Conservation (phyloP, 1,140 invertebrate species). For the Carposina sasakii region DNA sequence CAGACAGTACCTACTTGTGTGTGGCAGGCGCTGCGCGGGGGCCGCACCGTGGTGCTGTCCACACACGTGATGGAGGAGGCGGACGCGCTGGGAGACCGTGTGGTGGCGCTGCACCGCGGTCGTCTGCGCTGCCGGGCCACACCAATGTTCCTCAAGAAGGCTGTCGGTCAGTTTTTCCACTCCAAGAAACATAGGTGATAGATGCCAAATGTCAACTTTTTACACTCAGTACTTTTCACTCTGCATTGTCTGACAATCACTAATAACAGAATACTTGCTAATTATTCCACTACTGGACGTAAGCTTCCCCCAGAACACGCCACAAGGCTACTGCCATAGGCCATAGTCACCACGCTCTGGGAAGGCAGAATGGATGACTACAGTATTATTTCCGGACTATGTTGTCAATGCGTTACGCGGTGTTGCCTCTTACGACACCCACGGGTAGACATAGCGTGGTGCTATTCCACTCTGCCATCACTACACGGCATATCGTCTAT, state of each 20-base stretch:
- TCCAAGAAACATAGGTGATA: background rate
- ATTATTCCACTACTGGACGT: background rate
- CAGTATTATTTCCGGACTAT: background rate
- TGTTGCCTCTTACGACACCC: background rate
- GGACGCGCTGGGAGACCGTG: constrained; percentile 91
- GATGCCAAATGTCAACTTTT: background rate
- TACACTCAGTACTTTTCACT: background rate
- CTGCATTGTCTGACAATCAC: background rate
- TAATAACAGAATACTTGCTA: background rate
- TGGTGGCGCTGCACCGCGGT: constrained; percentile 89
- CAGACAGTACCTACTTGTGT: background rate
- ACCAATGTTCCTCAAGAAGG: constrained; percentile 88
- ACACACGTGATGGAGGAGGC: constrained; percentile 98
- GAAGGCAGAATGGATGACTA: too few relatives aligned
- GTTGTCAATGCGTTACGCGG: background rate
- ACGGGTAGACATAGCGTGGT: background rate
- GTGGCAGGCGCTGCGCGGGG: constrained; percentile 24
- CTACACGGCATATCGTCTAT: background rate
- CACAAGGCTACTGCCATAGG: background rate
- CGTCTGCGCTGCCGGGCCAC: constrained; percentile 85
- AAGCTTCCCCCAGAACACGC: background rate
- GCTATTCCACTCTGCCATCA: background rate
- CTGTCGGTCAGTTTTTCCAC: constrained; percentile 76
- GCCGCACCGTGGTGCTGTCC: constrained; percentile 85
- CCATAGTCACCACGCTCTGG: too few relatives aligned